Base-by-base conservation (phyloP, 2,888 invertebrate species). In the Eledone cirrhosa region DNA sequence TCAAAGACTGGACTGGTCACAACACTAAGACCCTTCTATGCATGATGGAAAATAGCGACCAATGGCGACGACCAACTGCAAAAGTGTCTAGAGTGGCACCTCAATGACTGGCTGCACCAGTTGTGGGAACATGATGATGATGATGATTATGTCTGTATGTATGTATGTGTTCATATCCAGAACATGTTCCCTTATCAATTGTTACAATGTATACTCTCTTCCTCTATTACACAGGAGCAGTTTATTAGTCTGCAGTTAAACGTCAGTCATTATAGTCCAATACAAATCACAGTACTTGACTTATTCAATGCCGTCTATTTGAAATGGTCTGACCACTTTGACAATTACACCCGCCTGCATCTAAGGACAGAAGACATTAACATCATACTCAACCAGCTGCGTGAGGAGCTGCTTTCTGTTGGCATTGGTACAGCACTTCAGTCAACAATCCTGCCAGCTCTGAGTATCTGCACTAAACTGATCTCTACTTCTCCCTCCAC, bases 291-390 rank as follows among this genome's bases (percentile, higher is more conserved):
- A 31, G 72, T 72, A 4, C 72, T 72, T 31, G 72, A 69, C 33
- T 41, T 72, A 41, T 72, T 72, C 72, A 72, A 31, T 41, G 72
- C 72, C 31, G 72, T 72, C 8, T 72, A 72, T 41, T 31, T 72
- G 72, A 72, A 69, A 72, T 72, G 72, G 72, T 72, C 72, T 41
- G 41, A 41, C 41, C 72, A 72, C 22, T 72, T 69, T 72, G 72
- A 72, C 22, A 31, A 72, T 11, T 41, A 72, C 22, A 41, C 41
- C 24, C 31, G 22, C n/a, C 72, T 41, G 31, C 72, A 72, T 72
- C 31, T 72, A 41, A 33, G 72, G 11, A 72, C 41, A 22, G 33
- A 72, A 41, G 72, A 72, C 72, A 72, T 72, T n/a, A 72, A 72
- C 14, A 72, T 41, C 33, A 69, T 41, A 8, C 31, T 72, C 72